Percentiles rank a stretch among this genome's conserved stretches.
phyloP scores from a whole-genome alignment of 1,140 invertebrate genomes.

The Diprion similis region DNA sequence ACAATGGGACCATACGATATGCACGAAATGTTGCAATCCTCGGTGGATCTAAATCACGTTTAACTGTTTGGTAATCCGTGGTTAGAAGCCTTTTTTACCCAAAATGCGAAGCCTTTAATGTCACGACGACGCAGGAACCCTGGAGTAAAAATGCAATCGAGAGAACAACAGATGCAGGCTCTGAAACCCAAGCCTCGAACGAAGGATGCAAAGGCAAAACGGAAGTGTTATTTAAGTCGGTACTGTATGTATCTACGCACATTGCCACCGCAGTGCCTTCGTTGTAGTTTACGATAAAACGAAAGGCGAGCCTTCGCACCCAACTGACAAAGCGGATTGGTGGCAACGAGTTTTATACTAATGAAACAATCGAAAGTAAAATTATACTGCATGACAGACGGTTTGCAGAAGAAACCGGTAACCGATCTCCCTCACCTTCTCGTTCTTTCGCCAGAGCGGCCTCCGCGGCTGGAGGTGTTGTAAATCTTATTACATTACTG shows the following conservation, averaged over 20 bases:
- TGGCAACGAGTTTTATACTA: not conserved
- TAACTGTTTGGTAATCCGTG: not conserved
- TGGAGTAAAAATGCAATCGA: not conserved
- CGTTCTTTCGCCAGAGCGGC: not conserved
- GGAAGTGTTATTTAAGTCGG: not conserved
- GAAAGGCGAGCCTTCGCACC: not conserved
- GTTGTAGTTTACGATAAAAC: slow-evolving; percentile 3
- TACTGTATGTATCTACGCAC: not conserved
- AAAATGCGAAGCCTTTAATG: no score
- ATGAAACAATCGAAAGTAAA: slow-evolving; percentile 8
- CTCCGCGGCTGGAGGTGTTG: not conserved
- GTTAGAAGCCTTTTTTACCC: not conserved
- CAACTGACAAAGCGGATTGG: slow-evolving; percentile 4
- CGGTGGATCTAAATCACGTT: not conserved
- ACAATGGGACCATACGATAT: not conserved
- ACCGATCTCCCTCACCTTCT: not conserved
- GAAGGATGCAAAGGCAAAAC: slow-evolving; percentile 5
- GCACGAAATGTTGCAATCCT: not conserved
- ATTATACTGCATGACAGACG: slow-evolving; percentile 5
- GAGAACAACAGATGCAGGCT: slow-evolving; percentile 3
- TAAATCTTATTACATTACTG: slow-evolving; percentile 6
- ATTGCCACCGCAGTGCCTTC: not conserved
- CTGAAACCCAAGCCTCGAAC: not conserved
- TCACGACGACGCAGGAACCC: not conserved
- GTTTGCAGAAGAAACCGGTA: slow-evolving; percentile 1